Evolutionary conservation across 1,140 invertebrate species (phyloP).

Genomic region (Hermetia illucens): DNA sequence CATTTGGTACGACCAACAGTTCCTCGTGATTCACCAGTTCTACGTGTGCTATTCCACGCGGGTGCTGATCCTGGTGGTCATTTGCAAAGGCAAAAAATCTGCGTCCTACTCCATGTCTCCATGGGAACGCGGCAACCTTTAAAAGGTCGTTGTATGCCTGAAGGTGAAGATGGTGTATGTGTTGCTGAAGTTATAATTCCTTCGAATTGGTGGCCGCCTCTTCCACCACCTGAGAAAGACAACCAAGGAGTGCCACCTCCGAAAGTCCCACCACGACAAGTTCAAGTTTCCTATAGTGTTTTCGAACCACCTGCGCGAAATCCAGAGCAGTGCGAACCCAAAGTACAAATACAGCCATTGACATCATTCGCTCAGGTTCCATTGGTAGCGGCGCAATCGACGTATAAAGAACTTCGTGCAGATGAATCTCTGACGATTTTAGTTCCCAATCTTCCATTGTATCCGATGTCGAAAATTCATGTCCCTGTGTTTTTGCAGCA

Average conservation of each 20-base stretch:
- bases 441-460: constrained; percentile 73
- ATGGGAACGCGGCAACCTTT: constrained; percentile 42
- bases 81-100: constrained; percentile 41
- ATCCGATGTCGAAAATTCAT: constrained; percentile 75
- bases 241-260: constrained; percentile 37
- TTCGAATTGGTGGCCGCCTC: constrained; percentile 72
- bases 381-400: constrained; percentile 55
- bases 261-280: constrained; percentile 51
- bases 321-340: constrained; percentile 49
- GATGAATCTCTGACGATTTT: constrained; percentile 68
- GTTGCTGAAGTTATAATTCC: constrained; percentile 67
- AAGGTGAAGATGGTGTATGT: constrained; percentile 78
- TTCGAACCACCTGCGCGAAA: constrained; percentile 58
- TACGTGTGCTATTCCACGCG: constrained; percentile 79
- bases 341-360: constrained; percentile 56
- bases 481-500: constrained; percentile 72
- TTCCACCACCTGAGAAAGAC: constrained; percentile 43
- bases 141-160: constrained; percentile 71
- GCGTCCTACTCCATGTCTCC: constrained; percentile 58
- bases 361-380: constrained; percentile 40
- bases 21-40: constrained; percentile 68
- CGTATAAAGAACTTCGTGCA: constrained; percentile 64
- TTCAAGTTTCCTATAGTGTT: constrained; percentile 70
- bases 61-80: constrained; percentile 55
- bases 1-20: constrained; percentile 76